phyloP scores from a whole-genome alignment of 2,797 vertebrate genomes.

The Myotis findleyi region DNA sequence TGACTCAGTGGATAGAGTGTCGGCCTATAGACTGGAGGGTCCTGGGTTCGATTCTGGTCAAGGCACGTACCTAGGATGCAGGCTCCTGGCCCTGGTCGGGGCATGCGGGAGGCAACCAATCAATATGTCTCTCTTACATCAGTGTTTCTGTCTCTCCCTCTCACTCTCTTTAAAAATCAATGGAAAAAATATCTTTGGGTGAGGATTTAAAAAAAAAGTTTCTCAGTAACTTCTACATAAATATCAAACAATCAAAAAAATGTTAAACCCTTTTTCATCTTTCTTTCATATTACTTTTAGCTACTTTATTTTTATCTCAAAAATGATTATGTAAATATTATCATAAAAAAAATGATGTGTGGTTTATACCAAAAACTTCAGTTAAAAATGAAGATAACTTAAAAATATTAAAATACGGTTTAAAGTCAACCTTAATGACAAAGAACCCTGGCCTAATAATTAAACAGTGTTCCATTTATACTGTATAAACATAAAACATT shows the following conservation, averaged over 20 bases:
- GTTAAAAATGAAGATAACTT: constrained; percentile 29
- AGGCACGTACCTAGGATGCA: too few relatives aligned
- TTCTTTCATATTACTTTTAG: background rate
- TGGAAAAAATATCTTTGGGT: too few relatives aligned
- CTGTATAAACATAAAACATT: background rate
- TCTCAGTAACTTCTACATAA: constrained; percentile 1
- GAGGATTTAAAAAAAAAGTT: background rate
- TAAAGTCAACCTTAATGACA: background rate
- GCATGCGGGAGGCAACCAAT: too few relatives aligned
- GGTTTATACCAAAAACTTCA: background rate
- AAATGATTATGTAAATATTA: background rate
- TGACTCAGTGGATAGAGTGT: too few relatives aligned
- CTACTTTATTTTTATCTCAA: constrained; percentile 46
- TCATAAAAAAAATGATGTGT: background rate
- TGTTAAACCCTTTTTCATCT: background rate
- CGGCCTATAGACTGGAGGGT: too few relatives aligned
- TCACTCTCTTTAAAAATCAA: too few relatives aligned
- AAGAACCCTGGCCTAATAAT: background rate
- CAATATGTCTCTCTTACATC: too few relatives aligned
- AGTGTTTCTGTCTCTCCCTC: too few relatives aligned
- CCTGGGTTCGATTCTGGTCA: too few relatives aligned
- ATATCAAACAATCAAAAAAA: background rate
- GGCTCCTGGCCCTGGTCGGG: too few relatives aligned
- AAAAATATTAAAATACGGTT: constrained; percentile 10
- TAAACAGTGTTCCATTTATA: constrained; percentile 8